A percentile compares a stretch with the other conserved stretches of the same genome.
Evolutionary conservation across 2,888 invertebrate genomes (phyloP).

Genomic region (Epinotia nisella): DNA sequence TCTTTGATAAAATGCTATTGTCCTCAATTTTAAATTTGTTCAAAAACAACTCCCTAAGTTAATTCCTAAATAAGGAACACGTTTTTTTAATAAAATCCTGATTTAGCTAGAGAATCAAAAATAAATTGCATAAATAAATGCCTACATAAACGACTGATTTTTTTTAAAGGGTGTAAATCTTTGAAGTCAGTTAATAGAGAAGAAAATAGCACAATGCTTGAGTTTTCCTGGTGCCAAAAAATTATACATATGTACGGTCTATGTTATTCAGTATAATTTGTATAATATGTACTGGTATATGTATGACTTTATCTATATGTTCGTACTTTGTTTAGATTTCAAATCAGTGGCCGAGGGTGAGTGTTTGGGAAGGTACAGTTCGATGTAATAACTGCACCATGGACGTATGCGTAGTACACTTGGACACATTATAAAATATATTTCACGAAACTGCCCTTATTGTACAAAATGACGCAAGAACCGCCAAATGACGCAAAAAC

Average conservation of each 20-base stretch:
- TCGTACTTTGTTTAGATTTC: slow-evolving; percentile 72
- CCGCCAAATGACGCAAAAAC: not conserved
- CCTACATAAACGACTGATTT: no score
- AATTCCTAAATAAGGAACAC: no score
- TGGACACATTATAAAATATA: slow-evolving; percentile 24
- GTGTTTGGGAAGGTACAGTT: slow-evolving; percentile 61
- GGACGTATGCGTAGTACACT: slow-evolving; percentile 38
- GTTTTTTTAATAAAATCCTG: no score
- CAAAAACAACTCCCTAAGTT: no score
- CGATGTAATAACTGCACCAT: slow-evolving; percentile 52
- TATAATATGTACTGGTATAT: slow-evolving; percentile 31
- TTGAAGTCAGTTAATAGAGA: no score
- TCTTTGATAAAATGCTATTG: no score
- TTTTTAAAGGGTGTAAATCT: no score
- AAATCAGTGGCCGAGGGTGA: slow-evolving; percentile 77
- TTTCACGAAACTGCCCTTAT: slow-evolving; percentile 1
- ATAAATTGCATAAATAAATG: no score
- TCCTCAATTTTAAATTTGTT: no score
- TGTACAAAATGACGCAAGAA: not conserved
- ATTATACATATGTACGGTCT: not conserved
- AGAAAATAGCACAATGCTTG: no score
- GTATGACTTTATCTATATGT: slow-evolving; percentile 46
- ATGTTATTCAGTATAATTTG: slow-evolving; percentile 4
- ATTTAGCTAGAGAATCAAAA: no score
- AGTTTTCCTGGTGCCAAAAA: no score